These are phyloP conservation scores for Indicator indicator DNA, from an alignment of 2,113 vertebrate species.

Conservation along the genomic window DNA sequence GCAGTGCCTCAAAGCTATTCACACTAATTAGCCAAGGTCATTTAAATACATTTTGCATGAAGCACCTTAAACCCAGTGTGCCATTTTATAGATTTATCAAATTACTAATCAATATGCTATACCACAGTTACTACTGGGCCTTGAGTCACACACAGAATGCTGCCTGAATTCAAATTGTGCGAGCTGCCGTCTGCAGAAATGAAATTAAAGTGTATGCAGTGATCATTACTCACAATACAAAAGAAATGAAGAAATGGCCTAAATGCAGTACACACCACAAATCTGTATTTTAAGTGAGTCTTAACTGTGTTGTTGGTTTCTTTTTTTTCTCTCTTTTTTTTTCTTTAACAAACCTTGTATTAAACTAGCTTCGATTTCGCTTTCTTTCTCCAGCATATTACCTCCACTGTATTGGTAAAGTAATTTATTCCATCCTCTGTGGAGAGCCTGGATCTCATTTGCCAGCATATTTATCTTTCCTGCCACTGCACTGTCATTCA, in stretches of 20 bases:
- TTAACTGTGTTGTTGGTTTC: constrained; percentile 45
- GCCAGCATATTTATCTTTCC: constrained; percentile 85
- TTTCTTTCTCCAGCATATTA: constrained; percentile 79
- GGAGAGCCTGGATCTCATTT: constrained; percentile 83
- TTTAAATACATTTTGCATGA: constrained; percentile 83
- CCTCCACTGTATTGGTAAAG: constrained; percentile 79
- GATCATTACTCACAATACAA: constrained; percentile 60
- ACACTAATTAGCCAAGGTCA: constrained; percentile 78
- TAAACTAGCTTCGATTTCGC: constrained; percentile 80
- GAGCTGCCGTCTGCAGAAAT: constrained; percentile 70
- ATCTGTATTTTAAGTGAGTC: constrained; percentile 68
- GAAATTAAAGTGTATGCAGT: constrained; percentile 59
- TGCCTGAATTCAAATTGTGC: constrained; percentile 75
- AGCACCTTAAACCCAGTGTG: constrained; percentile 74
- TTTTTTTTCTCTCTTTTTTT: neutral
- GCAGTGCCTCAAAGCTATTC: constrained; percentile 68
- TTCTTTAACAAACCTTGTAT: constrained; percentile 73
- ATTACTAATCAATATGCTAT: constrained; percentile 82
- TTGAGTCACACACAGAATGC: constrained; percentile 65
- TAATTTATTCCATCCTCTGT: constrained; percentile 86
- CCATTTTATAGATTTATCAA: constrained; percentile 82
- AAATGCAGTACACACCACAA: constrained; percentile 42
- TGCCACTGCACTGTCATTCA: constrained; percentile 85
- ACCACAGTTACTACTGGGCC: constrained; percentile 68
- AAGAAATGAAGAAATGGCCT: constrained; percentile 34